Evolutionary conservation across 2,888 invertebrate species (phyloP), one percentile per base, ranked within the genome.

Genomic region (Tanytarsus gracilentus): DNA sequence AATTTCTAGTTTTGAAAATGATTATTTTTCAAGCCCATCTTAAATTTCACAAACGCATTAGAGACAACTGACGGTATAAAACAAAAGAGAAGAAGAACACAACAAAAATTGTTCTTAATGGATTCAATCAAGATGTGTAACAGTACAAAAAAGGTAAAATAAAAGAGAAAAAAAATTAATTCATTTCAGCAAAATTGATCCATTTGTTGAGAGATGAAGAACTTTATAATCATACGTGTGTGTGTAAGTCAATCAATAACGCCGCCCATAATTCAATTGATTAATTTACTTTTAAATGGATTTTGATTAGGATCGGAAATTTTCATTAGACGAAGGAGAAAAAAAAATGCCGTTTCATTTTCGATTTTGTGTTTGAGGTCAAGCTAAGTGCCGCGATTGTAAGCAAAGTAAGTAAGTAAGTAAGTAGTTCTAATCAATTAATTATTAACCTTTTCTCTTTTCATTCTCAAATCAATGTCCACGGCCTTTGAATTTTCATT

Each of bases 261-360:
- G 14, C 60, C 60, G 60, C 60, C 60, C 60, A 60, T 60, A 60
- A 60, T 44, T 44, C 44, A 44, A 44, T 60, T 60, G 50, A 50
- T 60, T 60, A 50, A 50, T 60, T 60, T 49, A 14, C 29, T 25
- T 50, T 58, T 25, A 60, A 60, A 50, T 49, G 50, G 50, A 49
- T 50, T 60, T 60, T 60, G 49, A 60, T 50, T 60, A 60, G 29
- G 58, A 58, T 58, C 58, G 58, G 58, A 58, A 58, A 58, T 39
- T 36, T 36, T 36, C n/a, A n/a, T 36, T 16, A 36, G 39, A 26
- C 53, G 53, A 23, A 16, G 14, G n/a, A n/a, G 9, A 52, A 53
- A 23, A 30, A 53, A 53, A 53, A 53, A 36, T 16, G 30, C 23
- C 23, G 25, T 25, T 49, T 25, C n/a, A 49, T n/a, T n/a, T 8